A percentile compares a stretch with the other conserved stretches of the same genome.
Conservation (phyloP, 2,797 vertebrate genomes). For the Chloroceryle inda region DNA sequence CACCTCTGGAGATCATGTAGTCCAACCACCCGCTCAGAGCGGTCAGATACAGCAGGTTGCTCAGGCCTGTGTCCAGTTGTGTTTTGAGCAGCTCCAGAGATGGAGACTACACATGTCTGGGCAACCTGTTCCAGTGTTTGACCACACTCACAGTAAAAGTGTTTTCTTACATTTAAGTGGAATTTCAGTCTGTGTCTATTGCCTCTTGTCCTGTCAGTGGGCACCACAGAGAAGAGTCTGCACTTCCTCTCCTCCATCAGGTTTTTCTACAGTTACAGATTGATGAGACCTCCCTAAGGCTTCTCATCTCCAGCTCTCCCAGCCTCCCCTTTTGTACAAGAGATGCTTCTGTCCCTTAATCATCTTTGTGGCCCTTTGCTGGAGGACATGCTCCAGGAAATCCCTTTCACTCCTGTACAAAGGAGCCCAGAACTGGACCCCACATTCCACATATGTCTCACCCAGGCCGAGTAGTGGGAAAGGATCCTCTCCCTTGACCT, state of each 20-base stretch:
- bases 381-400: neutral
- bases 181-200: neutral
- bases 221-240: neutral
- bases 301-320: neutral
- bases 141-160: neutral
- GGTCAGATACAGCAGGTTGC: neutral
- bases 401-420: neutral
- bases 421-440: neutral
- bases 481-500: neutral
- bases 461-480: neutral
- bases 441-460: neutral
- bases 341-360: neutral
- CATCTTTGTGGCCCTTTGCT: neutral
- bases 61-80: neutral
- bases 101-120: neutral
- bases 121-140: neutral
- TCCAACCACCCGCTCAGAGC: neutral
- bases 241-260: neutral
- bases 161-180: neutral
- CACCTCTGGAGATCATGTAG: neutral
- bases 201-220: neutral
- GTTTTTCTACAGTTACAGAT: neutral
- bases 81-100: neutral
- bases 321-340: neutral
- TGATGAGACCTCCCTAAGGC: accelerated